Base-by-base conservation (phyloP, 1,140 invertebrate species). In the Drosophila orena region DNA sequence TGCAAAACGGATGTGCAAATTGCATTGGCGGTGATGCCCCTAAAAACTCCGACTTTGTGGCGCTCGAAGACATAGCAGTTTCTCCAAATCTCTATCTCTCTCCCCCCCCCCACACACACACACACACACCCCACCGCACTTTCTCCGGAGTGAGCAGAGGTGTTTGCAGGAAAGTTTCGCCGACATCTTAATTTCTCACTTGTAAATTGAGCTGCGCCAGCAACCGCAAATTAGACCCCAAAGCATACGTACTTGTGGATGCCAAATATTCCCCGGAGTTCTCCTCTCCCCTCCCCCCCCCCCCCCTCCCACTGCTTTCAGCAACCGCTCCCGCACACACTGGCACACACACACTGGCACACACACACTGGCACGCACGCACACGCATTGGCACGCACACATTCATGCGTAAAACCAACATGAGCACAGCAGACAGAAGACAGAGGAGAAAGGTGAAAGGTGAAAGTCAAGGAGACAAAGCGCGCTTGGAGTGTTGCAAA, bases 141-240 rank as follows among this genome's bases (percentile, higher is more conserved):
- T 43, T 49, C 6, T 6, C 60, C 27, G 30, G 35, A 37, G 47
- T 27, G 30, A 30, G 30, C 30, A 30, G 37, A 74, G 55, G 53
- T 72, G 52, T 68, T 86, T 74, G 62, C 43, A 52, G 37, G 61
- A 59, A 86, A 86, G 85, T 66, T 86, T 78, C 77, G 78, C 76
- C 81, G 79, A 86, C 81, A 86, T 86, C 83, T 86, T 86, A 86
- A 86, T 86, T 86, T 88, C 81, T 88, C 83, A 88, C 81, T 86
- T 88, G 83, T 86, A 86, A 86, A 86, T 86, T 86, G 83, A 86
- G 81, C 83, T 86, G 81, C 83, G 81, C 75, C 81, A 88, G 81
- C 83, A 78, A 88, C 81, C 81, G 75, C 81, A 86, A 86, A 86
- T 86, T 86, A 88, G 81, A 86, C 81, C 81, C 83, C 81, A 88